Conservation (phyloP, 2,888 invertebrate species). For the Drosophila cognata region DNA sequence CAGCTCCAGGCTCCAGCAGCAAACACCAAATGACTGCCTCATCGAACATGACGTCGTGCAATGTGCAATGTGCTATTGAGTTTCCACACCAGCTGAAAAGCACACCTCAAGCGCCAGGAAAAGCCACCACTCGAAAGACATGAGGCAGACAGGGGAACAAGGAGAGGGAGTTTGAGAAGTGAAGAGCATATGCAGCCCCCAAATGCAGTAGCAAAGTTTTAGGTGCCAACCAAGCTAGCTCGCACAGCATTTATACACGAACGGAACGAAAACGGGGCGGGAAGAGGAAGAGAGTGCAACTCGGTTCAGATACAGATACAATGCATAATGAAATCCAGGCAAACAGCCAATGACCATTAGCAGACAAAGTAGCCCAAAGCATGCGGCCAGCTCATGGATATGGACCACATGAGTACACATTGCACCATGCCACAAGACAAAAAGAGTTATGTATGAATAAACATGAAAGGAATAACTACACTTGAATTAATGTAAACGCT, state of each 20-base stretch:
- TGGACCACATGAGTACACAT: slow-evolving; percentile 37
- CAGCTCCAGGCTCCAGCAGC: slow-evolving; percentile 20
- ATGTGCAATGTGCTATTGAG: slow-evolving; percentile 48
- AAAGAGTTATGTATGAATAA: slow-evolving; percentile 77
- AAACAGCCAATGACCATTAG: slow-evolving; percentile 76
- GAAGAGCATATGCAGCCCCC: slow-evolving; percentile 11
- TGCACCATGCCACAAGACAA: slow-evolving; percentile 48
- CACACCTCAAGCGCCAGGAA: slow-evolving; percentile 70
- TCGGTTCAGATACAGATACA: slow-evolving; percentile 38
- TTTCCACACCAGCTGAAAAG: slow-evolving; percentile 35
- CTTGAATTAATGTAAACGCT: background rate
- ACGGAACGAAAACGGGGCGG: background rate
- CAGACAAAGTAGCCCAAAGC: slow-evolving; percentile 66
- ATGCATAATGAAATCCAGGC: slow-evolving; percentile 72
- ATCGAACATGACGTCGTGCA: background rate
- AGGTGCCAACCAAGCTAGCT: slow-evolving; percentile 58
- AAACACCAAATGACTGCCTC: background rate
- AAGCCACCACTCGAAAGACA: slow-evolving; percentile 55
- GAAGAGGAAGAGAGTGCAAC: background rate
- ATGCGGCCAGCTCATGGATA: slow-evolving; percentile 41
- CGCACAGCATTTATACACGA: slow-evolving; percentile 42
- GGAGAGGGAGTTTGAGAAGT: slow-evolving; percentile 3
- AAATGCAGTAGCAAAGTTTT: slow-evolving; percentile 72
- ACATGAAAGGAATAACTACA: slow-evolving; percentile 50
- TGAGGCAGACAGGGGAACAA: slow-evolving; percentile 5